phyloP scores from a whole-genome alignment of 53 echinoderm and acorn worm genomes.

The Crossaster papposus region DNA sequence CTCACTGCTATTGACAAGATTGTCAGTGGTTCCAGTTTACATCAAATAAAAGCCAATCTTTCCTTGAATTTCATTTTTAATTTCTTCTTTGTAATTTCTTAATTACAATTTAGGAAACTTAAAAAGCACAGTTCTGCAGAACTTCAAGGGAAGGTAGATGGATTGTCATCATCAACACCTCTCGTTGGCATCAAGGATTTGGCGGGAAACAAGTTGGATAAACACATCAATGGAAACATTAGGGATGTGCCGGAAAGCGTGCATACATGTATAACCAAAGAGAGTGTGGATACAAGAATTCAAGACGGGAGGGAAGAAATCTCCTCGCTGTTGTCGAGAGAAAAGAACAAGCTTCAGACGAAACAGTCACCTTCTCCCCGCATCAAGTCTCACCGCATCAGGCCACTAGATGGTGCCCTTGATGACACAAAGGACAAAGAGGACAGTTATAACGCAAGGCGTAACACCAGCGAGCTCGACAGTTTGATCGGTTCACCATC shows the following conservation, averaged over 20 bases:
- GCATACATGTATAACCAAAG: background rate
- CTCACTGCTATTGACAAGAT: too few species aligned
- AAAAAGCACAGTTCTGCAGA: constrained; percentile 9
- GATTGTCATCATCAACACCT: background rate
- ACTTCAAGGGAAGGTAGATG: background rate
- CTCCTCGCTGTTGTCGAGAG: constrained; percentile 15
- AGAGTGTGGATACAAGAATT: background rate
- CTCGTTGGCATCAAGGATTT: constrained; percentile 29
- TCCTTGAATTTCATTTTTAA: background rate
- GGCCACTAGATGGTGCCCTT: constrained; percentile 23
- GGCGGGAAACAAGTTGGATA: background rate
- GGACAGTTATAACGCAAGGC: background rate
- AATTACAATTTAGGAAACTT: constrained; percentile 15
- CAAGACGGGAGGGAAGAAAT: constrained; percentile 30
- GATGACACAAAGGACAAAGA: background rate
- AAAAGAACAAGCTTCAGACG: background rate
- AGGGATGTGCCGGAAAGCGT: background rate
- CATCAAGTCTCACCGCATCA: constrained; percentile 38
- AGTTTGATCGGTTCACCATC: constrained; percentile 6
- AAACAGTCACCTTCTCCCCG: constrained; percentile 33
- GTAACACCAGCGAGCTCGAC: background rate
- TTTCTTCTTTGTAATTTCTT: background rate
- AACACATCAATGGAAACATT: constrained; percentile 19
- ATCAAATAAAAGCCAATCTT: background rate
- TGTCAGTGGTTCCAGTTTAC: background rate